Evolutionary conservation across 2,888 invertebrate species (phyloP), one percentile per base, ranked within the genome.

Genomic region (Dynastes tityus): DNA sequence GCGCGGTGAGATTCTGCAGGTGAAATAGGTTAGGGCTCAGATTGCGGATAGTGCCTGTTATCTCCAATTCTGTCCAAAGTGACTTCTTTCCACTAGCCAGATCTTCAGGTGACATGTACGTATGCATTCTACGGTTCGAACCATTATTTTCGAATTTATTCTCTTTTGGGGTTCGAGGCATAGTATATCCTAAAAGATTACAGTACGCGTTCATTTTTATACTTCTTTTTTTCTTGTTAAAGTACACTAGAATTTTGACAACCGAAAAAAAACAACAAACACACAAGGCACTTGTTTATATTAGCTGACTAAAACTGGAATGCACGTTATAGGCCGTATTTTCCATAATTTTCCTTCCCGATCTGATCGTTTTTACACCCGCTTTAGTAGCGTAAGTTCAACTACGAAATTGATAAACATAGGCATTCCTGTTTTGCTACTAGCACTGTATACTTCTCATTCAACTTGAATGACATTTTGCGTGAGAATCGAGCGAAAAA

Each of bases 21-120:
- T 95, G 94, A 94, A 98, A 99, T 86, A 99, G 90, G 85, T 94
- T 93, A 51, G 97, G 96, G 90, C 97, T 97, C 86, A 99, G 90
- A 89, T 97, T 98, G 87, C 97, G 94, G 87, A 99, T 96, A 91
- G 94, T 95, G 90, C 99, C 99, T 97, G 92, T 92, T 92, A 92
- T 91, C 92, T 92, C 91, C 84, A 92, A 90, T 85, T 89, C 87
- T 81, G 95, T 94, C 98, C 98, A 98, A 89, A 94, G 93, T 84
- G 97, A 95, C 90, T 97, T 96, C 89, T 97, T 96, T 83, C 98
- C 98, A 85, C 96, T 93, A 87, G 96, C 96, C 88, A 95, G 93
- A 88, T 98, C 98, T 89, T 97, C 97, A 84, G 95, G 92, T 87
- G 97, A 96, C 96, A 98, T 96, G 90, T 97, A 95, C 87, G 95